Percentiles rank a stretch among this genome's conserved stretches.
These are phyloP conservation scores for Aphelocoma coerulescens DNA, from an alignment of 2,113 vertebrate species.

Conservation along the genomic window DNA sequence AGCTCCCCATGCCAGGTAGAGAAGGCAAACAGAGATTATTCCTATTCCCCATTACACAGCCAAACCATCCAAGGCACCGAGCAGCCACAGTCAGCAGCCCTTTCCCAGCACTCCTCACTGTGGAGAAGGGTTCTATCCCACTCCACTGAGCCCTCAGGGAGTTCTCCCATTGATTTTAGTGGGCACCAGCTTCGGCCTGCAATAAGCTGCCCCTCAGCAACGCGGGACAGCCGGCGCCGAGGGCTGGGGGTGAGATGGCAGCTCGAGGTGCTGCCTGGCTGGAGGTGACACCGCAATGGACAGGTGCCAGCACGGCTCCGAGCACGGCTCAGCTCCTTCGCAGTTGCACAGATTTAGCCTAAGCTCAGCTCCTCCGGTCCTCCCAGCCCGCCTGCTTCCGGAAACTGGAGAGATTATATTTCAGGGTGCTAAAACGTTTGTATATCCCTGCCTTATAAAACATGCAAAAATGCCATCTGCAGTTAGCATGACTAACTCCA, in stretches of 20 bases:
- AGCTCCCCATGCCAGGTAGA: not conserved
- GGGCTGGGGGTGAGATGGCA: not conserved
- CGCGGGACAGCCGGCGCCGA: not conserved
- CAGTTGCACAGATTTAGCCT: not conserved
- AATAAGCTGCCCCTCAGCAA: not conserved
- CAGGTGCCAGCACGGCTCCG: not conserved
- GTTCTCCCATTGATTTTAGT: not conserved
- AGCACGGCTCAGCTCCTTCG: not conserved
- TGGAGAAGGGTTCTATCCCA: not conserved
- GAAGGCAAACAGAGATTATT: not conserved
- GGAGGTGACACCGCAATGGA: not conserved
- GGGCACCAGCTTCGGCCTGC: fast-evolving
- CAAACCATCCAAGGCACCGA: not conserved
- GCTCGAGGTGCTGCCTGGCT: not conserved
- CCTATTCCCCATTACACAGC: not conserved
- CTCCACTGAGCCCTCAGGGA: not conserved
- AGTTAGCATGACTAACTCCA: conserved; percentile 77
- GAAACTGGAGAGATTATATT: conserved; percentile 38
- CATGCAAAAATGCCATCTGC: conserved; percentile 82
- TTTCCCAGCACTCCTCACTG: not conserved
- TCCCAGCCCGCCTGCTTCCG: conserved; percentile 32
- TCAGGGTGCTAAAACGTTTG: conserved; percentile 61
- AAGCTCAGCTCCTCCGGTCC: conserved; percentile 14
- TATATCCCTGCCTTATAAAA: conserved; percentile 78
- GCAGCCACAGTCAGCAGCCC: not conserved